phyloP scores from a whole-genome alignment of 2,113 vertebrate species.

The Ramphastos sulfuratus region DNA sequence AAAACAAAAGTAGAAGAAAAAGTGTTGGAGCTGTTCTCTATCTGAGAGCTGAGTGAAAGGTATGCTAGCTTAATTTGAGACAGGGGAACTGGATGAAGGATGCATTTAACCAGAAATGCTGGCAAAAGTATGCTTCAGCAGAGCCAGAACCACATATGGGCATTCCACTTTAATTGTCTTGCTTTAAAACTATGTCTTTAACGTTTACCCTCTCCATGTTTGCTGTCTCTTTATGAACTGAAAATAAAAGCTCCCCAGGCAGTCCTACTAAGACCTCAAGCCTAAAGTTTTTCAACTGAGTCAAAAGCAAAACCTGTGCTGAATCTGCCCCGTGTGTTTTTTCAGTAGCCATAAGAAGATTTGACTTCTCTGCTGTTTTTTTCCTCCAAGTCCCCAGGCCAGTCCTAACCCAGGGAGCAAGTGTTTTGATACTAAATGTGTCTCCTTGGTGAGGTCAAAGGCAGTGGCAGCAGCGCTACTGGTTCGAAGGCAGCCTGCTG shows the following conservation, averaged over 20 bases:
- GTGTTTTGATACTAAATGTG: slow-evolving; percentile 59
- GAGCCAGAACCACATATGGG: slow-evolving; percentile 67
- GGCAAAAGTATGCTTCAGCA: slow-evolving; percentile 45
- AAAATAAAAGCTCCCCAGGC: slow-evolving; percentile 63
- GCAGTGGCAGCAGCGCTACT: slow-evolving; percentile 45
- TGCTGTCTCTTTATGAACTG: slow-evolving; percentile 67
- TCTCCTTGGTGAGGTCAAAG: slow-evolving; percentile 59
- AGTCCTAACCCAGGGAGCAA: slow-evolving; percentile 15
- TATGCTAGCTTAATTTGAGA: slow-evolving; percentile 59
- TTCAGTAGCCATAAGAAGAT: not conserved
- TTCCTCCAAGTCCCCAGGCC: not conserved
- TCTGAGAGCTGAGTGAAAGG: slow-evolving; percentile 33
- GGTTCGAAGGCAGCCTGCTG: slow-evolving; percentile 49
- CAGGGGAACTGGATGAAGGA: slow-evolving; percentile 52
- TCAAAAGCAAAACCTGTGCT: slow-evolving; percentile 41
- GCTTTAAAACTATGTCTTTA: slow-evolving; percentile 64
- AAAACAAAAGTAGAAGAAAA: slow-evolving; percentile 31
- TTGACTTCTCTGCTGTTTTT: not conserved
- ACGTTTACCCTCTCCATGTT: slow-evolving; percentile 58
- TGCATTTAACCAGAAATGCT: slow-evolving; percentile 57
- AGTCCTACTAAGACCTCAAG: slow-evolving; percentile 40
- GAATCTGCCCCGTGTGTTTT: not conserved
- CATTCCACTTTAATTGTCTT: slow-evolving; percentile 68
- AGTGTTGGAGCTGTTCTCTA: not conserved
- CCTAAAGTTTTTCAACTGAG: slow-evolving; percentile 46